phyloP scores from a whole-genome alignment of 2,888 invertebrate genomes.

The Timandra comae region DNA sequence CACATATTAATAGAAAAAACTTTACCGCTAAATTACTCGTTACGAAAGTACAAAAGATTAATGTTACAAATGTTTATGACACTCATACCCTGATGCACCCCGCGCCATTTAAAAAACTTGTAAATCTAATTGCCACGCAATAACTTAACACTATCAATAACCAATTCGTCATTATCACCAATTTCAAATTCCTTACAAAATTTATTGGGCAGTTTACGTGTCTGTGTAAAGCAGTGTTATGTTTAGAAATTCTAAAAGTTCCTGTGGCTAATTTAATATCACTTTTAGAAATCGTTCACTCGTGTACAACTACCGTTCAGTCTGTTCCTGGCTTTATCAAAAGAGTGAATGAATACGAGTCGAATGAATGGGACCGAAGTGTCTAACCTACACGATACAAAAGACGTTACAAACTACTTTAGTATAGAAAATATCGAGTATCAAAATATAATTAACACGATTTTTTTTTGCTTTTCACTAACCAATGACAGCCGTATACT shows the following conservation, averaged over 20 bases:
- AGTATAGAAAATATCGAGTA: slow-evolving; percentile 75
- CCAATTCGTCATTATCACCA: slow-evolving; percentile 74
- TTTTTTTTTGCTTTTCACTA: slow-evolving; percentile 71
- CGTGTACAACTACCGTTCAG: slow-evolving; percentile 24
- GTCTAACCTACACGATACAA: slow-evolving; percentile 57
- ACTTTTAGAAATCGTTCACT: slow-evolving; percentile 47
- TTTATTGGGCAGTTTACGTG: slow-evolving; percentile 14
- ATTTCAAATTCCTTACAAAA: slow-evolving; percentile 33
- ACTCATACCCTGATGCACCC: slow-evolving; percentile 77
- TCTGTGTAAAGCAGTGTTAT: slow-evolving; percentile 11
- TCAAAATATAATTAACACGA: slow-evolving; percentile 75
- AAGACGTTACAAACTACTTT: slow-evolving; percentile 61
- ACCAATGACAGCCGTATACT: slow-evolving; percentile 76
- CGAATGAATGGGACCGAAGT: slow-evolving; percentile 56
- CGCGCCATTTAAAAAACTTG: slow-evolving; percentile 61
- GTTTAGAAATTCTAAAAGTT: slow-evolving; percentile 4
- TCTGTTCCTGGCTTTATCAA: slow-evolving; percentile 14
- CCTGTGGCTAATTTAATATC: slow-evolving; percentile 34
- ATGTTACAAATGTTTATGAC: slow-evolving; percentile 65
- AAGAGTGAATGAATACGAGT: slow-evolving; percentile 32
- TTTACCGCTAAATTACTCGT: slow-evolving; percentile 66
- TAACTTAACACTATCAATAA: slow-evolving; percentile 61
- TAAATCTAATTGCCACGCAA: slow-evolving; percentile 70
- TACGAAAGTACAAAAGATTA: slow-evolving; percentile 72
- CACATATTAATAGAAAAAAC: slow-evolving; percentile 67